Base-by-base conservation (phyloP, 1,140 invertebrate genomes). In the Pogonognathellus flavescens region DNA sequence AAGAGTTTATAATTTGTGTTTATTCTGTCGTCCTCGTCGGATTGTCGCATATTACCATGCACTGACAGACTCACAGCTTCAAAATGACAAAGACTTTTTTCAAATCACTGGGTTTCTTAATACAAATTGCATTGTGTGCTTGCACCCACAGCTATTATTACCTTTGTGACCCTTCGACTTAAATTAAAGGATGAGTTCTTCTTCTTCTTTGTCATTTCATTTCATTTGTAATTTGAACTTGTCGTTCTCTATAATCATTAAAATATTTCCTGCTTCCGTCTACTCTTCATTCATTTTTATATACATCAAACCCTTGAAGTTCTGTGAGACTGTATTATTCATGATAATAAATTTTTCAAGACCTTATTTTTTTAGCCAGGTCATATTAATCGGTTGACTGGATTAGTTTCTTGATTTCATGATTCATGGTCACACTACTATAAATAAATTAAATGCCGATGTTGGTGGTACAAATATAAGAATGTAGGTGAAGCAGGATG, bases 241-340 rank as follows among this genome's bases (percentile, higher is more conserved):
- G 66, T n/a, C 53, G n/a, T 49, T 16, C 41, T 76, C 62, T 66
- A 25, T 31, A 18, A 18, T 20, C 10, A 25, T 76, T 31, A n/a
- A n/a, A n/a, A n/a, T n/a, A 49, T 76, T 76, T 76, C 70, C 70
- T 76, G 70, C 70, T 76, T 76, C 70, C 70, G 31, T 76, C 70
- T 76, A 49, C 11, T 76, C 70, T 76, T 76, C 11, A 57, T 57
- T 57, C 53, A 14, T 57, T 57, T 57, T n/a, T 14, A 4, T 14
- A 9, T 13, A 9, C 53, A 9, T 57, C n/a, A 57, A 13, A 4
- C 11, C 31, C 31, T 1, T 41, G 20, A 20, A 25, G 6, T 13
- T 22, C 59, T 62, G 11, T 1, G 11, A 55, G 16, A 55, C 53
- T 2, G 10, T 55, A 1, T 4, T 14, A 9, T 14, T 55, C 20